Base-by-base conservation (phyloP, 1,140 invertebrate genomes). In the Fopius arisanus region DNA sequence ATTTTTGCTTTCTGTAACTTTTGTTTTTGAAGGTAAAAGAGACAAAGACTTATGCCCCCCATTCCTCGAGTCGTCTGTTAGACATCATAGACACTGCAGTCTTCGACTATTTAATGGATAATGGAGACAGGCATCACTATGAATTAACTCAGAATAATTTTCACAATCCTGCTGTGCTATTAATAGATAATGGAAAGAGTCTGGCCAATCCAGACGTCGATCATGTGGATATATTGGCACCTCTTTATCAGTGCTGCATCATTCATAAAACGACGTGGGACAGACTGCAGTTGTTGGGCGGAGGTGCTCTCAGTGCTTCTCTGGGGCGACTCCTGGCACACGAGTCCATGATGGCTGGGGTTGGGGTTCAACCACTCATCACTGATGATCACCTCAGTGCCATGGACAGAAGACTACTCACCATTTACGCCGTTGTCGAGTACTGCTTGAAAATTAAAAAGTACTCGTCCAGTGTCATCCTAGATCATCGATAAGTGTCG, bases 121-220 rank as follows among this genome's bases (percentile, higher is more conserved):
- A 98, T 89, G 97, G 96, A 0, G 97, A 98, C 87, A 89, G 97
- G 16, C 96, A 98, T 89, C 94, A 96, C 84, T 97, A 96, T 82
- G 96, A 98, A 88, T 91, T 93, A 3, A 90, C 95, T 65, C 80
- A 89, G 72, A 83, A 86, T 40, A 86, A 87, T 79, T 83, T 88
- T 43, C 82, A 87, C 12, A 91, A 93, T 81, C 91, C 93, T 76
- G 91, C 91, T 72, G 89, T 98, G 62, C 81, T 98, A 19, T 87
- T 97, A 14, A 88, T 96, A n/a, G 97, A 98, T 81, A 98, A 98
- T 91, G 97, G 96, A 26, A 98, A 98, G 89, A 96, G 95, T 67
- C 92, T 97, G 82, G 96, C 96, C 10, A 96, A 97, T 89, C 95
- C 95, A 2, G 87, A 91, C 80, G 86, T 92, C 43, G 95, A 97